Conservation (phyloP, 2,113 vertebrate genomes). For the Propithecus coquereli region DNA sequence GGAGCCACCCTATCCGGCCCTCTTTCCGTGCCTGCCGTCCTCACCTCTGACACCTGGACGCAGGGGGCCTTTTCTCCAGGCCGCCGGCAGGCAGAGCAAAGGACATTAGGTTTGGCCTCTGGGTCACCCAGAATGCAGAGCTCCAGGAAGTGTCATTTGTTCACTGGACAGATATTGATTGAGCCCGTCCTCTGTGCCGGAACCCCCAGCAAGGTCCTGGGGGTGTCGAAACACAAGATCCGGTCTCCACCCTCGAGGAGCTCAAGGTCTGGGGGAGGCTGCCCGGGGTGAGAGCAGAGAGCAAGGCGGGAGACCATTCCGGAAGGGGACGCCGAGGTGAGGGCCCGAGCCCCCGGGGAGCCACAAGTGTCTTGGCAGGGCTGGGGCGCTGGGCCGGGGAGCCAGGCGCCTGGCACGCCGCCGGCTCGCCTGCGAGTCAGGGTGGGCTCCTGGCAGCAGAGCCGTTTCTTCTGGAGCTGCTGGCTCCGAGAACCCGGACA, state of each 20-base stretch:
- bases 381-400: no score
- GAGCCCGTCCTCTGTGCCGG: no score
- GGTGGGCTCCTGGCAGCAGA: constrained; percentile 4
- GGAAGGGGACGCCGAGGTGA: not conserved
- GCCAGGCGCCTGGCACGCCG: not conserved
- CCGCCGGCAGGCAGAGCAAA: not conserved
- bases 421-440: not conserved
- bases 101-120: not conserved
- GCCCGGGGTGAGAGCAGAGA: not conserved
- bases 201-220: not conserved
- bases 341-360: not conserved
- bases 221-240: rapidly evolving
- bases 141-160: not conserved
- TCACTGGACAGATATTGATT: rapidly evolving
- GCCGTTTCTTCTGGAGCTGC: constrained; percentile 19
- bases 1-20: not conserved
- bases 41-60: not conserved
- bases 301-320: rapidly evolving
- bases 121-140: rapidly evolving
- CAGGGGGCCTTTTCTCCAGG: not conserved
- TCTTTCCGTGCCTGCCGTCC: not conserved
- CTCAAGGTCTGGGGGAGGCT: rapidly evolving
- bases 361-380: not conserved
- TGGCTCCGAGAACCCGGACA: constrained; percentile 2
- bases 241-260: rapidly evolving